A percentile compares a stretch with the other conserved stretches of the same genome.
Conservation (phyloP, 2,888 invertebrate species). For the Apotomis capreana region DNA sequence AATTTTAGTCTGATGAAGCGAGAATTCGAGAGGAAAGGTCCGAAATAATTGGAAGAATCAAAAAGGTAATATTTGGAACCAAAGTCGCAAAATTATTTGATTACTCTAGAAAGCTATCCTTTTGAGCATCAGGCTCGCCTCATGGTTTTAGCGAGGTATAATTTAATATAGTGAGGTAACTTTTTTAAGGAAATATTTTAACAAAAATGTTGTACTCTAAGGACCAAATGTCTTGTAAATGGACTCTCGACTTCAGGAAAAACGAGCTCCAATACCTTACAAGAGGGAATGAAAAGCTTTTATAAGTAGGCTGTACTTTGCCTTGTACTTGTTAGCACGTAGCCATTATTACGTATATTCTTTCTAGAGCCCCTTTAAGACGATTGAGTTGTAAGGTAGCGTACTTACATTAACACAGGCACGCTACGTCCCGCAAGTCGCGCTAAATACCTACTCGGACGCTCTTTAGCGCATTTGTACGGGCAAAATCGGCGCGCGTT, state of each 20-base stretch:
- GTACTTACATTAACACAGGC: too few relatives aligned
- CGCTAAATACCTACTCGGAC: too few relatives aligned
- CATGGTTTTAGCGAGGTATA: conserved; percentile 51
- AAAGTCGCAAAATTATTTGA: conserved; percentile 54
- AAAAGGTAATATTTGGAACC: conserved; percentile 40
- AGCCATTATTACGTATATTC: not conserved
- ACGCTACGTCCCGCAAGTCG: too few relatives aligned
- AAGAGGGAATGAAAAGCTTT: conserved; percentile 33
- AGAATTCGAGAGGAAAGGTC: too few relatives aligned
- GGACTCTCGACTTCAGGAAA: conserved; percentile 24
- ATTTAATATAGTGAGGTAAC: conserved; percentile 52
- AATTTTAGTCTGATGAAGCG: too few relatives aligned
- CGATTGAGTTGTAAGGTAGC: conserved; percentile 17
- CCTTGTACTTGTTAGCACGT: conserved; percentile 21
- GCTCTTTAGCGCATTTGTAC: too few relatives aligned
- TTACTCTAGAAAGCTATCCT: conserved; percentile 54
- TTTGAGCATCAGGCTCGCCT: conserved; percentile 57
- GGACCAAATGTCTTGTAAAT: conserved; percentile 30
- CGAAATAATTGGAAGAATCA: conserved; percentile 23
- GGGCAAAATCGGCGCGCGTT: too few relatives aligned
- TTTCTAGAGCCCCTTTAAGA: conserved; percentile 5
- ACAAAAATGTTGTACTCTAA: conserved; percentile 39
- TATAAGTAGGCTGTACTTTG: conserved; percentile 31
- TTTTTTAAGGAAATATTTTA: conserved; percentile 45
- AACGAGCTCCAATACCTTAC: conserved; percentile 28